Evolutionary conservation across 64 coral and sea anemone species (phyloP).

Genomic region (Pocillopora verrucosa): DNA sequence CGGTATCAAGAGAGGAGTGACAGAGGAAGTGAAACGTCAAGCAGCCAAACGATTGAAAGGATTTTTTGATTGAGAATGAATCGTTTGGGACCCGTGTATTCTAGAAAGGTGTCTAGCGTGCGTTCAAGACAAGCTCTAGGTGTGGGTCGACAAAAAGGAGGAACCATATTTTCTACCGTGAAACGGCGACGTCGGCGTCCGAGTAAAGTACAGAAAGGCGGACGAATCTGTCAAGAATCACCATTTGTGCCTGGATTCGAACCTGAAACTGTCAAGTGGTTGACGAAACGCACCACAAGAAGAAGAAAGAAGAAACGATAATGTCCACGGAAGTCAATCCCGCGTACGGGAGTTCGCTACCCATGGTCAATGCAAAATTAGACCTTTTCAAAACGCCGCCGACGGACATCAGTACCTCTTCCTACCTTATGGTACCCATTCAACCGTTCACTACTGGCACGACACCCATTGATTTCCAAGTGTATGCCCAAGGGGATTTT

Average conservation of each 20-base stretch:
- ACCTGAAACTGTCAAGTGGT: not conserved
- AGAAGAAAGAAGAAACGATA: not conserved
- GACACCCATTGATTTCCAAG: not conserved
- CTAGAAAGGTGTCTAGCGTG: not conserved
- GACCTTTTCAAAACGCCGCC: not conserved
- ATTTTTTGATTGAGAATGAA: not conserved
- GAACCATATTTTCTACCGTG: not conserved
- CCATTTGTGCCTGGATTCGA: not conserved
- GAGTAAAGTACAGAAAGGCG: not conserved
- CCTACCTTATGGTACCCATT: not conserved
- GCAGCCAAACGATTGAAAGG: not conserved
- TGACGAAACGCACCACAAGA: too few relatives aligned
- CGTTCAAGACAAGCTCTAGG: not conserved
- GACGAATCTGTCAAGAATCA: not conserved
- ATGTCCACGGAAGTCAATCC: not conserved
- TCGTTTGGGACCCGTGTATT: slow-evolving; percentile 1
- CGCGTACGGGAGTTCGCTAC: not conserved
- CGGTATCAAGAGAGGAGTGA: slow-evolving; percentile 3
- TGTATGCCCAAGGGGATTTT: not conserved
- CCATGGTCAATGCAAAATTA: not conserved
- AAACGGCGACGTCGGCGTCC: too few relatives aligned
- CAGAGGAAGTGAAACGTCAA: slow-evolving; percentile 18
- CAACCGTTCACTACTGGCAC: not conserved
- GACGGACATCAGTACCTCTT: not conserved
- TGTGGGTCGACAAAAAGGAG: not conserved